Evolutionary conservation across 2,797 vertebrate genomes (phyloP), one percentile per base, ranked within the genome.

Genomic region (Alca torda): DNA sequence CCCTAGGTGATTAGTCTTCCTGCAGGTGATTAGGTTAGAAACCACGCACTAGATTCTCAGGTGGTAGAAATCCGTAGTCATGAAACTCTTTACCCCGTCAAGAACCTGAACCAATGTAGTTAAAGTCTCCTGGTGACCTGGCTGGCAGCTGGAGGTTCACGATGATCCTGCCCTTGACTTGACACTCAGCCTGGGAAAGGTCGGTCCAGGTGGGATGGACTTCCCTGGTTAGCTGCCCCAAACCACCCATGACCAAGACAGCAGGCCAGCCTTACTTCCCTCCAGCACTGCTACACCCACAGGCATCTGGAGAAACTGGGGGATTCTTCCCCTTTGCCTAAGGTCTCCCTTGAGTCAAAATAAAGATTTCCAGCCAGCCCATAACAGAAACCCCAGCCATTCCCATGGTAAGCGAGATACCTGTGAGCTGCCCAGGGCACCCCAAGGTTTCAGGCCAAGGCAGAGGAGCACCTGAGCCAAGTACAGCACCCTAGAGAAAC

Each of bases 211-310:
- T 1, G 0, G 54, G 33, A 68, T 31, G 31, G 21, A 46, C 35
- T 68, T 28, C 20, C 37, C 45, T 1, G 0, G 8, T 67, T 50
- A 57, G 21, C 37, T 5, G 2, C 19, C 67, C 24, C 33, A 74
- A 35, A 53, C n/a, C 1, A 0, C 24, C 37, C 4, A 2, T 18
- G 8, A 54, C 37, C 24, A 28, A 33, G 16, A 15, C 2, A 6
- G 24, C 33, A 84, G 45, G 6, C 14, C 54, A 41, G 45, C n/a
- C 46, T 86, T 26, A 37, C 20, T 64, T 41, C 48, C 26, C 25
- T 76, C 45, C 30, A n/a, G 39, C 10, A 1, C 50, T 73, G 30
- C 64, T 31, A n/a, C 4, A 43, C 23, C 19, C 14, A 5, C 26
- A 33, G 31, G 56, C 1, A 0, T 41, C 45, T 56, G 63, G 30